Percentiles rank a stretch among this genome's conserved stretches.
These are phyloP conservation scores for Hirundichthys speculiger DNA, from an alignment of 2,113 vertebrate genomes.

Conservation along the genomic window DNA sequence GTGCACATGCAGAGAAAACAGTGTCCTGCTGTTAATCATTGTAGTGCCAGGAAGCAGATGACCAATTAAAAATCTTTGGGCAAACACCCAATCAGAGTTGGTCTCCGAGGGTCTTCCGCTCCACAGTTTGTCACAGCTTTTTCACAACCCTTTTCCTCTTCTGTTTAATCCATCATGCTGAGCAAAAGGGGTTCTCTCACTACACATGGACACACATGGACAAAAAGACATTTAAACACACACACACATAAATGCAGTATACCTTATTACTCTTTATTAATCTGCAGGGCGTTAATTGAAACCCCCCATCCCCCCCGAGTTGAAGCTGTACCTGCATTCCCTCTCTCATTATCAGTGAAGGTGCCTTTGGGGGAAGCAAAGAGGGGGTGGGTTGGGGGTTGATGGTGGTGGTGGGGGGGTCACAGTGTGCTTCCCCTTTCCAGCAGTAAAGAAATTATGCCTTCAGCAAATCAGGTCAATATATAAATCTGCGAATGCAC, in stretches of 20 bases:
- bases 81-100: constrained; percentile 57
- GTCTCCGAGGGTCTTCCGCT: constrained; percentile 33
- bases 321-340: constrained; percentile 78
- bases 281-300: constrained; percentile 86
- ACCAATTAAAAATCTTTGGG: constrained; percentile 69
- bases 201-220: constrained; percentile 17
- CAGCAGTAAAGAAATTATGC: constrained; percentile 12
- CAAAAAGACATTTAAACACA: constrained; percentile 17
- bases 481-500: constrained; percentile 39
- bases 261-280: constrained; percentile 85
- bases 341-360: constrained; percentile 84
- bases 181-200: constrained; percentile 60
- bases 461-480: constrained; percentile 27
- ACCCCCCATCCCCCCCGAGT: constrained; percentile 75
- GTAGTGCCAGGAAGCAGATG: constrained; percentile 55
- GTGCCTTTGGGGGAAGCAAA: constrained; percentile 80
- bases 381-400: no score
- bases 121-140: constrained; percentile 38
- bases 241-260: constrained; percentile 54
- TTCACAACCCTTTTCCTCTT: constrained; percentile 51
- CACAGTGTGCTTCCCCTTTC: constrained; percentile 11
- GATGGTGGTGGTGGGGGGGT: no score
- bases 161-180: constrained; percentile 49
- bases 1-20: constrained; percentile 29
- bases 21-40: constrained; percentile 52